Conservation (phyloP, 1,140 invertebrate species). For the Cataglyphis hispanica region DNA sequence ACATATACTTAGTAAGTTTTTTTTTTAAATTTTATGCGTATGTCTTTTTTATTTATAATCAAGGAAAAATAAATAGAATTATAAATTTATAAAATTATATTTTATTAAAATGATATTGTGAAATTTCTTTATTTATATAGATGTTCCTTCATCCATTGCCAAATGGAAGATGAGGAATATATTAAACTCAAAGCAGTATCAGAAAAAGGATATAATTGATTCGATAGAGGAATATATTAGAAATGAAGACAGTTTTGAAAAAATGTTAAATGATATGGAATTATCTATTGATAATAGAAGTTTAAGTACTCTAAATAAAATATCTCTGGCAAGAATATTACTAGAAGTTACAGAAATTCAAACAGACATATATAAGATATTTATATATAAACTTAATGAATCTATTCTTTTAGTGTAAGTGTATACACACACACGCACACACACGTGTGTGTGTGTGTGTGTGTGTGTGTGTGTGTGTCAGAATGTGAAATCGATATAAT, state of each 20-base stretch:
- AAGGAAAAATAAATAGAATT: neutral
- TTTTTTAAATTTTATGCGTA: neutral
- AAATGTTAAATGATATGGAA: slow-evolving; percentile 76
- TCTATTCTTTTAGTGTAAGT: slow-evolving; percentile 79
- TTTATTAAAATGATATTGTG: slow-evolving; percentile 6
- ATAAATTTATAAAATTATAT: slow-evolving; percentile 2
- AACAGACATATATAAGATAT: slow-evolving; percentile 74
- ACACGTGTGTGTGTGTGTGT: neutral
- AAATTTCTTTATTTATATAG: slow-evolving; percentile 67
- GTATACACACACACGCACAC: too few relatives aligned
- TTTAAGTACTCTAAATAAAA: slow-evolving; percentile 64
- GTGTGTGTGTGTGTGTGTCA: slow-evolving; percentile 17
- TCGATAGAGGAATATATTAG: slow-evolving; percentile 79
- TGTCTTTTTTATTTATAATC: slow-evolving; percentile 12
- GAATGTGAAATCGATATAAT: slow-evolving; percentile 19
- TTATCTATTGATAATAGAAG: slow-evolving; percentile 69
- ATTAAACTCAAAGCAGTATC: slow-evolving; percentile 65
- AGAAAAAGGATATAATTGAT: slow-evolving; percentile 74
- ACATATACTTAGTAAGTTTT: slow-evolving; percentile 75
- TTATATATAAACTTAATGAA: slow-evolving; percentile 81
- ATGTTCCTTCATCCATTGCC: slow-evolving; percentile 70
- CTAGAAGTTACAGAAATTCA: slow-evolving; percentile 81
- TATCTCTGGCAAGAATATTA: slow-evolving; percentile 80
- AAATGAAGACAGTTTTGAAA: slow-evolving; percentile 77
- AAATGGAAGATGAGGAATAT: slow-evolving; percentile 77